A percentile compares a stretch with the other conserved stretches of the same genome.
These are phyloP conservation scores for Brachionus manjavacas DNA, from an alignment of 1,140 invertebrate species.

Conservation along the genomic window DNA sequence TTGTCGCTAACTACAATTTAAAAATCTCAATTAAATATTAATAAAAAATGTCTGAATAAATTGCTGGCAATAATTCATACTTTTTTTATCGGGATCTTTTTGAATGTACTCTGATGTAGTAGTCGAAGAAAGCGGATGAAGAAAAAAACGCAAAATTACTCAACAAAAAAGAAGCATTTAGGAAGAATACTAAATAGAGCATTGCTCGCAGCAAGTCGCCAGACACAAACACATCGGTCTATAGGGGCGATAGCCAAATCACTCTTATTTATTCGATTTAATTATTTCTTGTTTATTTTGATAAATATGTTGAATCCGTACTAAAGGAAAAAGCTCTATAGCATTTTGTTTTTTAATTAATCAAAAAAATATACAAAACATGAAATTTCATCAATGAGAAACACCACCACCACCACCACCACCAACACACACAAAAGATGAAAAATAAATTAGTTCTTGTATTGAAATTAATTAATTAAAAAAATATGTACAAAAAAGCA, in stretches of 20 bases:
- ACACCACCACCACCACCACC: not conserved
- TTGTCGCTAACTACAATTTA: too few species aligned
- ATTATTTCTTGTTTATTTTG: not conserved
- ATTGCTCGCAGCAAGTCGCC: not conserved
- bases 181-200: not conserved
- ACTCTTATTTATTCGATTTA: not conserved
- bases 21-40: too few species aligned
- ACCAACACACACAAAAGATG: not conserved
- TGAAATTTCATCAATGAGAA: not conserved
- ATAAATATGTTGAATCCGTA: not conserved
- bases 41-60: too few species aligned
- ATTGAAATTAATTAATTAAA: conserved; percentile 8
- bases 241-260: too few species aligned
- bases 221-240: not conserved
- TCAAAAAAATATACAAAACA: conserved; percentile 6
- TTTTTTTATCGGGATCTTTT: too few species aligned
- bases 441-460: not conserved
- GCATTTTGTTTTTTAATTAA: not conserved
- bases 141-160: not conserved
- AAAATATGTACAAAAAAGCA: not conserved
- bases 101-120: too few species aligned
- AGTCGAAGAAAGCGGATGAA: not conserved
- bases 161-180: not conserved
- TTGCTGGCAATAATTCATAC: too few species aligned
- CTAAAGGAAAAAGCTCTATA: not conserved